Percentiles rank a stretch among this genome's conserved stretches.
Evolutionary conservation across 2,113 vertebrate species (phyloP).

Genomic region (Syngnathoides biaculeatus): DNA sequence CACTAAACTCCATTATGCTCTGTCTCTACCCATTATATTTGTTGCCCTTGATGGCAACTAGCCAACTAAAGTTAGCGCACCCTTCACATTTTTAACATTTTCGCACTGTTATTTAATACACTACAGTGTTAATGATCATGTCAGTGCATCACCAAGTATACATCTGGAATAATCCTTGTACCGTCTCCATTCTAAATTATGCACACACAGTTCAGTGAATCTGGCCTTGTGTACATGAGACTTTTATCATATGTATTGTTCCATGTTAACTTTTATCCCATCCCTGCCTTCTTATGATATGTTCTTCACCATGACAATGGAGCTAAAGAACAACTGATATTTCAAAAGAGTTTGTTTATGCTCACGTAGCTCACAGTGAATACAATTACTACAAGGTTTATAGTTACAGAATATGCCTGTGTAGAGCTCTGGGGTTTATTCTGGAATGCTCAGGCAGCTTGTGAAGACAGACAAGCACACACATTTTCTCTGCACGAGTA

Average conservation of each 20-base stretch:
- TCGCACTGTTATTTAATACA: slow-evolving; percentile 2
- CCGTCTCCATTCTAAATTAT: not conserved
- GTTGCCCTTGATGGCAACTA: slow-evolving; percentile 9
- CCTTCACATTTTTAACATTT: no score
- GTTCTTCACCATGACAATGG: slow-evolving; percentile 53
- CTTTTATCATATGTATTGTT: slow-evolving; percentile 36
- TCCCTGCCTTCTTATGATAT: slow-evolving; percentile 30
- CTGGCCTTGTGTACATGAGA: slow-evolving; percentile 31
- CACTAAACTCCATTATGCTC: no score
- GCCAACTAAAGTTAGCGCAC: not conserved
- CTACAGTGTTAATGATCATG: not conserved
- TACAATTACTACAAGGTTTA: not conserved
- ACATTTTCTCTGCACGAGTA: slow-evolving; percentile 8
- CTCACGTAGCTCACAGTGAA: slow-evolving; percentile 28
- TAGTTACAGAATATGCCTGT: not conserved
- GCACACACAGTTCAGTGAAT: slow-evolving; percentile 2
- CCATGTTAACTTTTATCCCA: slow-evolving; percentile 58
- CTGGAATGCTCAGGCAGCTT: not conserved
- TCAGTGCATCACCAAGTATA: not conserved
- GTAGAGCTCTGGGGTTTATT: not conserved
- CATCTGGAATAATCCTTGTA: not conserved
- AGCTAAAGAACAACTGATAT: slow-evolving; percentile 41
- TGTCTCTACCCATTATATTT: no score
- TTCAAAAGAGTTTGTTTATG: slow-evolving; percentile 33
- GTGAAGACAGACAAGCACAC: slow-evolving; percentile 2